phyloP scores from a whole-genome alignment of 2,113 vertebrate species.

The Catharus bicknelli region DNA sequence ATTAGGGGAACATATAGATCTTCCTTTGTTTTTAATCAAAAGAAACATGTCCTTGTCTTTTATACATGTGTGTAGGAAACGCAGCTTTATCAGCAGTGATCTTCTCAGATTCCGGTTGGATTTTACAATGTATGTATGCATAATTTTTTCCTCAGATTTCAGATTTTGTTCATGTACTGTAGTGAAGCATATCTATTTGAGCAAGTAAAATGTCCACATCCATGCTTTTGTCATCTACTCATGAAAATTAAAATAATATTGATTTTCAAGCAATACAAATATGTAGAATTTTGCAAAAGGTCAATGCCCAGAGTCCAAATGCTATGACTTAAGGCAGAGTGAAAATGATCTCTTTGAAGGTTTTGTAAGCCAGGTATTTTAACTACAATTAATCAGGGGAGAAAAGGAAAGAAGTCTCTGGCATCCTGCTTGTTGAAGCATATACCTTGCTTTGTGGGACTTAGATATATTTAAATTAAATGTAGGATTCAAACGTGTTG shows the following conservation, averaged over 20 bases:
- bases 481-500: not conserved
- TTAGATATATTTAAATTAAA: not conserved
- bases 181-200: not conserved
- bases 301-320: not conserved
- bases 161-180: not conserved
- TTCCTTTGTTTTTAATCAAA: not conserved
- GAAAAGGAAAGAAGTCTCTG: not conserved
- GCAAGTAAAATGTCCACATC: not conserved
- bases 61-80: not conserved
- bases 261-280: not conserved
- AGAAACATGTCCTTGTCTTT: not conserved
- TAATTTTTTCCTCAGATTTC: not conserved
- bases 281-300: not conserved
- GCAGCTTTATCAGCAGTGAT: not conserved
- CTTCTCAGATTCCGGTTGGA: not conserved
- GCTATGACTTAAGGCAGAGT: not conserved
- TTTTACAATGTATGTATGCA: not conserved
- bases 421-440: not conserved
- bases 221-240: not conserved
- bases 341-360: not conserved
- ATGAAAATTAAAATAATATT: not conserved
- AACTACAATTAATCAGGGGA: not conserved
- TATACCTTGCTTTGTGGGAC: not conserved
- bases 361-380: not conserved
- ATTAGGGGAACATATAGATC: not conserved